Evolutionary conservation across 1,140 invertebrate species (phyloP), one percentile per base, ranked within the genome.

Genomic region (Ptiloglossa arizonensis): DNA sequence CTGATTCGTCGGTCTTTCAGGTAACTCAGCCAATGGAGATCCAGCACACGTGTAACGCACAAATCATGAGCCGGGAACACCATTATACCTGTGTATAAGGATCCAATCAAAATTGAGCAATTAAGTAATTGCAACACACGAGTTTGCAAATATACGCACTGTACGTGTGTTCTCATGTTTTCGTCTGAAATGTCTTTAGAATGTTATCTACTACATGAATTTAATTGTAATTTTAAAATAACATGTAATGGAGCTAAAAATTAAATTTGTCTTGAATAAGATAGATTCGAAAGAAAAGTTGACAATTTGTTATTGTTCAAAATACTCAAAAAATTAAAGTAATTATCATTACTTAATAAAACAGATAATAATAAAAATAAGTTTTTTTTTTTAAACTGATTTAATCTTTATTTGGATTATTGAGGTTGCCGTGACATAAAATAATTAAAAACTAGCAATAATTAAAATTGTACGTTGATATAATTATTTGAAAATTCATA

Each of bases 71-170:
- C 63, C 57, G 69, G 59, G 79, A 48, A 60, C 54, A 68, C 50
- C 50, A 32, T 32, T 56, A 54, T 64, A 69, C 24, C 38, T 22
- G 19, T 41, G 48, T 38, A 22, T 17, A 50, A n/a, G 56, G 27
- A 50, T 13, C 80, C 84, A 86, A 86, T 86, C 82, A 79, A 67
- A 68, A 85, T 52, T 52, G 15, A 75, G 75, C 75, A 85, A 86
- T 86, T 86, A 86, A 82, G 82, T 82, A 79, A 85, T 79, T 79
- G 70, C 75, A 35, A 54, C 71, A 67, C 62, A 24, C 15, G 32
- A 6, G 38, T 29, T 56, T 41, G 8, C 19, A 38, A 27, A 60
- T 29, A 48, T 67, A 35, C 29, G 72, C 38, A 35, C 46, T 13
- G 27, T 17, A 29, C 41, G 9, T 44, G 9, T 35, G 22, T 22